Evolutionary conservation across 2,113 vertebrate species (phyloP).

Genomic region (Dasyprocta punctata): DNA sequence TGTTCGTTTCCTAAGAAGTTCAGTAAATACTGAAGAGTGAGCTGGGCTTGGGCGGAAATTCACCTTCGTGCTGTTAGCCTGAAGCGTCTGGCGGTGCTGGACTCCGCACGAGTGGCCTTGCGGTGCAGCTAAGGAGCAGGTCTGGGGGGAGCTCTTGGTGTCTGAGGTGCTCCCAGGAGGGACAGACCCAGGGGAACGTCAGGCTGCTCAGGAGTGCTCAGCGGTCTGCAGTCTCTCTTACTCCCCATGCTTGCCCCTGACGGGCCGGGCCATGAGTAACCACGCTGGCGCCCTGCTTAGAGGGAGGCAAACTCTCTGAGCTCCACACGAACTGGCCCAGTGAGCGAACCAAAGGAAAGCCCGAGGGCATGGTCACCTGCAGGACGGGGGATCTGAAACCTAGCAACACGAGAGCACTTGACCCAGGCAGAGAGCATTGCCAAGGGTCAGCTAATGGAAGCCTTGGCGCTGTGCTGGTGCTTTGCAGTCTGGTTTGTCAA

Average conservation of each 20-base stretch:
- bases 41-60: background rate
- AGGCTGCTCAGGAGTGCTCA: background rate
- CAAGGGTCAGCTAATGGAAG: background rate
- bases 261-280: too few relatives aligned
- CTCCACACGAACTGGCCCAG: background rate
- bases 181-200: background rate
- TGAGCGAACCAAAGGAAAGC: background rate
- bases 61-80: background rate
- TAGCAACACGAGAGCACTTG: background rate
- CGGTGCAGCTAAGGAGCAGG: background rate
- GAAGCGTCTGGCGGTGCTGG: fast-evolving
- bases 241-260: background rate
- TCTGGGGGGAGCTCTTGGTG: background rate
- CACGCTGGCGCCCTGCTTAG: background rate
- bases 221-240: background rate
- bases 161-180: background rate
- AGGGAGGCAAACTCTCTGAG: background rate
- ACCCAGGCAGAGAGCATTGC: background rate
- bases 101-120: fast-evolving
- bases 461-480: too few relatives aligned
- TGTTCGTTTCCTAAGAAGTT: background rate
- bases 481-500: background rate
- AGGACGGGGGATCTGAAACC: background rate
- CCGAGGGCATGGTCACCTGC: background rate
- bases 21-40: background rate